Percentiles rank a stretch among this genome's conserved stretches.
These are phyloP conservation scores for Portunus trituberculatus DNA, from an alignment of 1,140 invertebrate genomes.

Conservation along the genomic window DNA sequence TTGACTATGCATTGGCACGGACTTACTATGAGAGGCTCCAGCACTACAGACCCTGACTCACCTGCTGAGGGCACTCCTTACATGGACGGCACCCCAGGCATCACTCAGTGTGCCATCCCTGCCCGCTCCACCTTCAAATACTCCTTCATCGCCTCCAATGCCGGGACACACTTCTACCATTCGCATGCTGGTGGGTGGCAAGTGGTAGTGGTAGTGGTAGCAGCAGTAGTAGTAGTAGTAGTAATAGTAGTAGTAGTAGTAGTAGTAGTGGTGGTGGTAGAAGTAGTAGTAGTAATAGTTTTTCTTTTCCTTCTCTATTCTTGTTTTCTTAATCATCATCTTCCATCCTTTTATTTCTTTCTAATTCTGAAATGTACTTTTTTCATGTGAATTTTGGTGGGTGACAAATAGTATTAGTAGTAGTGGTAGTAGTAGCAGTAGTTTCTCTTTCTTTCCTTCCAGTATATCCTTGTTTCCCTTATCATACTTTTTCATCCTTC, in stretches of 20 bases:
- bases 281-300: no score
- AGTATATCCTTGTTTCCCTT: no score
- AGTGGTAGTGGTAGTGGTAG: neutral
- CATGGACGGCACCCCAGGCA: constrained; percentile 93
- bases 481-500: no score
- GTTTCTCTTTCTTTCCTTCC: no score
- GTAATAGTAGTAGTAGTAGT: neutral
- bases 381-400: no score
- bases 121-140: constrained; percentile 88
- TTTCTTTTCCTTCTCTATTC: no score
- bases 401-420: no score
- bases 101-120: constrained; percentile 94
- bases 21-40: constrained; percentile 80
- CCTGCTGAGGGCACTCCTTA: constrained; percentile 86
- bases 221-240: neutral
- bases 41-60: constrained; percentile 83
- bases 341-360: no score
- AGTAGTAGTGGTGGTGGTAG: neutral
- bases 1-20: constrained; percentile 94
- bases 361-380: no score
- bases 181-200: constrained; percentile 87
- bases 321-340: no score
- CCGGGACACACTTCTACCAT: constrained; percentile 94
- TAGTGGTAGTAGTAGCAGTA: no score
- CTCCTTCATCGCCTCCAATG: constrained; percentile 80